Evolutionary conservation across 35 echinoderm and acorn worm genomes (phyloP).

Genomic region (Strongylocentrotus purpuratus): DNA sequence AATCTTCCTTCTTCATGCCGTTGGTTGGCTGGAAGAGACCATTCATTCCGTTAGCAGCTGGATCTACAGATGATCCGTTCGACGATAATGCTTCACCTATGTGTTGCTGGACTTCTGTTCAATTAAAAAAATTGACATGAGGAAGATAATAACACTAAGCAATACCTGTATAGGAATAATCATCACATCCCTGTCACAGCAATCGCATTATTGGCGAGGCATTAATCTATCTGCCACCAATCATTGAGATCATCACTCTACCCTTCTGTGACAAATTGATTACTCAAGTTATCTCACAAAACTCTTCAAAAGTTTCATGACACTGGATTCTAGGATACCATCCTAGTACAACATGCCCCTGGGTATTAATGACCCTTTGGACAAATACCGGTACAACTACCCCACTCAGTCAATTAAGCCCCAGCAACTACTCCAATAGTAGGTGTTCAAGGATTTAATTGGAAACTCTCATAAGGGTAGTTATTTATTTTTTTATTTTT

Average conservation of each 20-base stretch:
- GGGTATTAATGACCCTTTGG: too few species aligned
- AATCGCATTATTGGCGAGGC: too few species aligned
- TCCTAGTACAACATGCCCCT: too few species aligned
- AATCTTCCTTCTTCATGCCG: constrained; percentile 70
- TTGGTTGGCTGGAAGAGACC: constrained; percentile 67
- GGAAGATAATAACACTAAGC: neutral
- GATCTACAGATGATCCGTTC: constrained; percentile 78
- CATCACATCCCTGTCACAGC: neutral
- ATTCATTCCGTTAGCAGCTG: constrained; percentile 80
- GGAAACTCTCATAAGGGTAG: too few species aligned
- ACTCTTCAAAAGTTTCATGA: neutral
- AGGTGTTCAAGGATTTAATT: too few species aligned
- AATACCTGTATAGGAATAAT: neutral
- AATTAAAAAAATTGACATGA: neutral
- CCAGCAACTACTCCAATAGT: too few species aligned
- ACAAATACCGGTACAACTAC: too few species aligned
- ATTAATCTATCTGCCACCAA: too few species aligned
- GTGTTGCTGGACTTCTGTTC: constrained; percentile 74
- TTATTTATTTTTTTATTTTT: too few species aligned
- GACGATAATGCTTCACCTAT: constrained; percentile 87
- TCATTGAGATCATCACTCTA: neutral
- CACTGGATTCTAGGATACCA: too few species aligned
- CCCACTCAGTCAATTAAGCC: too few species aligned
- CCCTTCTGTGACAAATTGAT: neutral
- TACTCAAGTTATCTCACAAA: neutral